Evolutionary conservation across 2,888 invertebrate species (phyloP), one percentile per base, ranked within the genome.

Genomic region (Torymus tubicola): DNA sequence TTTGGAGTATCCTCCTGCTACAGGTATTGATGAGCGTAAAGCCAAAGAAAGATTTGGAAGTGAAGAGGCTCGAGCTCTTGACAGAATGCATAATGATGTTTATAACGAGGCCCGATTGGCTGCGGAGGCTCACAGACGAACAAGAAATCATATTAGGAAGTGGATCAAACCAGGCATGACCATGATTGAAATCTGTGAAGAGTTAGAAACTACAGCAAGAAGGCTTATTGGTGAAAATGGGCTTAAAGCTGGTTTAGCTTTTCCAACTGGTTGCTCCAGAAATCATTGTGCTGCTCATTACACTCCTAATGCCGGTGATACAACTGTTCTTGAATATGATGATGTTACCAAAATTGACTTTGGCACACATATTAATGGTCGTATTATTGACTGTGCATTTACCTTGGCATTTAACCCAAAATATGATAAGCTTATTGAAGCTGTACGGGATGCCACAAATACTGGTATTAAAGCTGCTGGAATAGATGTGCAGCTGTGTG

Each of bases 271-370:
- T 0, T 99, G 99, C 90, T 99, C 98, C n/a, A 93, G 99, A 70
- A 99, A 99, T 92, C 96, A 99, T 91, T 99, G 99, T 90, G 99
- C 99, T 76, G 99, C 99, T 71, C 99, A 99, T 92, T 99, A 99
- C 89, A 99, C 99, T 14, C 99, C 99, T 4, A 99, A 99, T 91
- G 98, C 98, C 74, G 99, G 98, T 13, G 99, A 99, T 91, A 93
- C 95, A 12, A 99, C 99, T 0, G 98, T 99, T 12, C 92, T 99
- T 69, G 94, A 96, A 84, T 96, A 96, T 87, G 98, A 99, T 88
- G 99, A 99, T 91, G 99, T 99, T 2, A 98, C 98, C 86, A 99
- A 99, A 92, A 98, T 99, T 85, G 99, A 99, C 91, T 99, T 99
- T 92, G 99, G 99, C 71, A 99, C 98, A 1, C 99, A 99, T 91